Percentiles rank a stretch among this genome's conserved stretches.
These are phyloP conservation scores for Apis laboriosa DNA, from an alignment of 1,140 invertebrate genomes.

Conservation along the genomic window DNA sequence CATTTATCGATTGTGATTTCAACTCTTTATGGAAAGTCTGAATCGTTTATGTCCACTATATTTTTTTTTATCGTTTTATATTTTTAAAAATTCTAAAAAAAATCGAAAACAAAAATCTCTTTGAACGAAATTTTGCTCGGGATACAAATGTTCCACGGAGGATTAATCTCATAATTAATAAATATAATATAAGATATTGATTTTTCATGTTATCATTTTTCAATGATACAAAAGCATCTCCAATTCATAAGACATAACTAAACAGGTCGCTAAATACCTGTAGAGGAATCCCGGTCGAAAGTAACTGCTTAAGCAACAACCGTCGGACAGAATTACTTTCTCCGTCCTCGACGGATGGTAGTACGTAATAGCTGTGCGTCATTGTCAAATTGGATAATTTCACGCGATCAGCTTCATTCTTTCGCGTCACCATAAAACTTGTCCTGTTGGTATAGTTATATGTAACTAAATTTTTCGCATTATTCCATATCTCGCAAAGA, in stretches of 20 bases:
- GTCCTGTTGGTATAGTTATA: not conserved
- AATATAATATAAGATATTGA: not conserved
- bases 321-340: conserved; percentile 23
- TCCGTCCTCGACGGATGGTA: conserved; percentile 14
- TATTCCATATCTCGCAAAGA: not conserved
- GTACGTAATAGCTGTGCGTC: conserved; percentile 32
- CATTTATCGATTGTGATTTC: not conserved
- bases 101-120: too few species aligned
- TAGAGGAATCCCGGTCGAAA: not conserved
- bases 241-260: too few species aligned
- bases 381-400: conserved; percentile 28
- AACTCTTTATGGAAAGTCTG: not conserved
- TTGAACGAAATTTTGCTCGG: too few species aligned
- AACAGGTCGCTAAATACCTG: not conserved
- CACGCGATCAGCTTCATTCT: conserved; percentile 3
- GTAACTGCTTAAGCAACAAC: conserved; percentile 5
- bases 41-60: too few species aligned
- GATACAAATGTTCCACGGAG: too few species aligned
- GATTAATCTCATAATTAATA: too few species aligned
- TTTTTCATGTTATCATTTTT: conserved; percentile 2
- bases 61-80: too few species aligned
- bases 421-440: not conserved
- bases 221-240: not conserved
- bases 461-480: conserved; percentile 8
- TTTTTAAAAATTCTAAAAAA: too few species aligned